Percentiles rank a stretch among this genome's conserved stretches.
These are phyloP conservation scores for Hylaeus volcanicus DNA, from an alignment of 1,140 invertebrate genomes.

Conservation along the genomic window DNA sequence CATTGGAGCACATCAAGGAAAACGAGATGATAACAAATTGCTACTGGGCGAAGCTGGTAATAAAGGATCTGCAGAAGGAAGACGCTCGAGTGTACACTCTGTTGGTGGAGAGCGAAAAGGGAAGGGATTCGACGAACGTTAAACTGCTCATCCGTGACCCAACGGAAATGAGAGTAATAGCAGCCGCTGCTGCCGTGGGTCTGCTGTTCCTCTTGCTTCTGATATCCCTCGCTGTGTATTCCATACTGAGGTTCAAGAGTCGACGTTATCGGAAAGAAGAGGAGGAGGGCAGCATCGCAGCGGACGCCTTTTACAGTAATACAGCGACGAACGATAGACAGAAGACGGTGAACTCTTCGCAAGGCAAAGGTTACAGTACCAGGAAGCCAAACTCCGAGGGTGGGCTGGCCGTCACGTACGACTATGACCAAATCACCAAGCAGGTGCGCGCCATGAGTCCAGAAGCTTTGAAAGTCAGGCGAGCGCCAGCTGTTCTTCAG, in stretches of 20 bases:
- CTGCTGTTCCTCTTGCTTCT: constrained; percentile 72
- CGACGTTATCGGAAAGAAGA: constrained; percentile 72
- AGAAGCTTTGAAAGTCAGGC: constrained; percentile 78
- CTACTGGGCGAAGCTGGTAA: constrained; percentile 78
- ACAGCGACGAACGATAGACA: constrained; percentile 62
- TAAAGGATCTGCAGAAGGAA: constrained; percentile 75
- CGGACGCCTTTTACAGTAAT: constrained; percentile 74
- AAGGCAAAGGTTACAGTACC: constrained; percentile 58
- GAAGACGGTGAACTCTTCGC: constrained; percentile 55
- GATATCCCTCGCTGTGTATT: constrained; percentile 71
- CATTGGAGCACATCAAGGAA: constrained; percentile 75
- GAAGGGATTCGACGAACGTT: constrained; percentile 75
- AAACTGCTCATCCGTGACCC: constrained; percentile 75
- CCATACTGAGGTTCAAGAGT: constrained; percentile 69
- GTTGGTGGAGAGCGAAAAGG: constrained; percentile 76
- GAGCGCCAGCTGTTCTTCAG: constrained; percentile 77
- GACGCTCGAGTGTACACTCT: constrained; percentile 77
- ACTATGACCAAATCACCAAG: constrained; percentile 77
- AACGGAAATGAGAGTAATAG: constrained; percentile 75
- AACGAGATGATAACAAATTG: constrained; percentile 76
- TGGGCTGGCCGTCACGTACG: constrained; percentile 75
- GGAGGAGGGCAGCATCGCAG: constrained; percentile 76
- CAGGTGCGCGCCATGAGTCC: constrained; percentile 76
- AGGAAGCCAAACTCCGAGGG: constrained; percentile 70
- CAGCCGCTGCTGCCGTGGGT: constrained; percentile 71